Conservation (phyloP, 1,140 invertebrate genomes). For the Drosophila fuyamai region DNA sequence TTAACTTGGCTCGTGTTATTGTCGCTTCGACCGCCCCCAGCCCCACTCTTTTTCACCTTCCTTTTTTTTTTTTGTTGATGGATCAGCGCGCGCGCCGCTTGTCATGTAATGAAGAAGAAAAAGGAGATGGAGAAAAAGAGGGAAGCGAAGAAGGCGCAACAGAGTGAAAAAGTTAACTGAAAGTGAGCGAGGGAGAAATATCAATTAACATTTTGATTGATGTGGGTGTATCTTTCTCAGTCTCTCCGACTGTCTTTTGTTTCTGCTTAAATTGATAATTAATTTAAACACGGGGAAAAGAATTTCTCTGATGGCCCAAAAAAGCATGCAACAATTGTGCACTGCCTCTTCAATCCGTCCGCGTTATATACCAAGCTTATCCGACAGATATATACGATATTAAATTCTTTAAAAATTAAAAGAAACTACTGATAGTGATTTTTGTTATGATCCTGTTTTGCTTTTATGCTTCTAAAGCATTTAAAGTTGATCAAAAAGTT, state of each 20-base stretch:
- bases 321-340: conserved; percentile 78
- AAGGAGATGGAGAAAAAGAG: neutral
- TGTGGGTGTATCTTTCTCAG: conserved; percentile 43
- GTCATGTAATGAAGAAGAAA: conserved; percentile 67
- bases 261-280: conserved; percentile 70
- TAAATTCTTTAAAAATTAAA: too few species aligned
- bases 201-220: conserved; percentile 82
- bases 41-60: conserved; percentile 10
- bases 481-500: too few species aligned
- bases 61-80: conserved; percentile 45
- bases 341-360: conserved; percentile 18
- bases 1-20: conserved; percentile 71
- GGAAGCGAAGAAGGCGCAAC: conserved; percentile 32
- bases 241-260: conserved; percentile 21
- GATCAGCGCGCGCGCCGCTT: conserved; percentile 74
- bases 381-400: neutral
- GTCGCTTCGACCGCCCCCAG: conserved; percentile 13
- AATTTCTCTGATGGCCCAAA: conserved; percentile 46
- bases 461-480: too few species aligned
- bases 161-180: conserved; percentile 49
- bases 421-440: too few species aligned
- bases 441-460: too few species aligned
- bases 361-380: neutral
- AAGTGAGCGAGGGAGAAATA: conserved; percentile 41
- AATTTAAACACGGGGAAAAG: conserved; percentile 60